phyloP scores from a whole-genome alignment of 2,113 vertebrate genomes.

The Halcyon senegalensis region DNA sequence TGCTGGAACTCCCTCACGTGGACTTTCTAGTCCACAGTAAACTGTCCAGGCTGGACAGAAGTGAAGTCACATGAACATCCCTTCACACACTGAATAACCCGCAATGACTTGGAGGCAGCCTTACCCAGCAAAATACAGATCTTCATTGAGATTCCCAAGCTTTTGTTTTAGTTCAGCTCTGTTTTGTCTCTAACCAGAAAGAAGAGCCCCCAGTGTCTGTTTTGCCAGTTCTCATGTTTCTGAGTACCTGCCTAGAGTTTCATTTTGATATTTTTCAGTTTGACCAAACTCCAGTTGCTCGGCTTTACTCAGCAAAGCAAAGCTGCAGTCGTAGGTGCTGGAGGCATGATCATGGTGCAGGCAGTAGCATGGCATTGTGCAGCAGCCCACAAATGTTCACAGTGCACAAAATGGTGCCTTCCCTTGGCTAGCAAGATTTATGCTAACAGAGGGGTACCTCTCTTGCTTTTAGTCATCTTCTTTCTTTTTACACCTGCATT shows the following conservation, averaged over 20 bases:
- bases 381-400: background rate
- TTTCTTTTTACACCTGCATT: background rate
- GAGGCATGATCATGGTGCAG: no score
- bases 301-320: background rate
- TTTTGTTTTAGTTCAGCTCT: background rate
- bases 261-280: background rate
- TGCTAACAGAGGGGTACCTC: background rate
- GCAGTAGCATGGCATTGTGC: background rate
- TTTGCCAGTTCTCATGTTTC: background rate
- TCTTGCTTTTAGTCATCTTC: background rate
- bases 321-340: background rate
- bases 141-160: background rate
- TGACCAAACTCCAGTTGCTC: background rate
- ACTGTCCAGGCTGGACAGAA: background rate
- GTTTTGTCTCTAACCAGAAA: background rate
- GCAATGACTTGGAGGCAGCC: background rate
- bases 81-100: background rate
- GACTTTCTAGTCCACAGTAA: background rate
- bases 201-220: background rate
- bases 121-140: background rate
- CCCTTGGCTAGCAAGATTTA: background rate
- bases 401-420: background rate
- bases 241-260: background rate
- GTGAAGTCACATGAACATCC: background rate
- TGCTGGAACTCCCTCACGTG: accelerated